Evolutionary conservation across 2,113 vertebrate species (phyloP).

Genomic region (Anolis sagrei): DNA sequence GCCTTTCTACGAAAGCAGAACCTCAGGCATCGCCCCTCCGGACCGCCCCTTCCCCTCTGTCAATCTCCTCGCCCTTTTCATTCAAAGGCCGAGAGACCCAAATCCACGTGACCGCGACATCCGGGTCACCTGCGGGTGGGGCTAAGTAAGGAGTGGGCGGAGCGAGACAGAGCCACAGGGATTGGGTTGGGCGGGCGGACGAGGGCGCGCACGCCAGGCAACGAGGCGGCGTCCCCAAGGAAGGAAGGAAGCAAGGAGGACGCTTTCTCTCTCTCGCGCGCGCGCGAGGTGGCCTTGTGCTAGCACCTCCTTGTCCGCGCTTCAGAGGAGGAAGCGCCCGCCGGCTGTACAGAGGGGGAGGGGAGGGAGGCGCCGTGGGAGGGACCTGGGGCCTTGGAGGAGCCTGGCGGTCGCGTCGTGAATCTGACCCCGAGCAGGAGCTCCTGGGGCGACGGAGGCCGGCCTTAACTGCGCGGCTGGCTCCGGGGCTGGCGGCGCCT

Average conservation of each 20-base stretch:
- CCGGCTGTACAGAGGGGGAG: conserved; percentile 25
- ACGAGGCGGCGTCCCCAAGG: neutral
- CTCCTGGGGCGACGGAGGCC: neutral
- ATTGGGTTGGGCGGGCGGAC: conserved; percentile 11
- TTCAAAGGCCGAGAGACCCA: no score
- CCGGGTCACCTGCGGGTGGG: conserved; percentile 49
- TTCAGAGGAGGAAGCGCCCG: neutral
- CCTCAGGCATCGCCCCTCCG: neutral
- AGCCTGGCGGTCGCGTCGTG: neutral
- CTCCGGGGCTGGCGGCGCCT: neutral
- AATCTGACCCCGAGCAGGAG: no score
- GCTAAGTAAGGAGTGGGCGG: conserved; percentile 17
- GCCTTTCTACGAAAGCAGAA: neutral
- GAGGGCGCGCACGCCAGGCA: neutral
- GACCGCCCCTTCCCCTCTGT: neutral
- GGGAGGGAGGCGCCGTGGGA: neutral
- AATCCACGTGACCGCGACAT: conserved; percentile 20
- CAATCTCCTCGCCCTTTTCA: accelerated
- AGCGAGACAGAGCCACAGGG: conserved; percentile 45
- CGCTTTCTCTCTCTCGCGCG: no score
- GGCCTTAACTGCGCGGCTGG: neutral
- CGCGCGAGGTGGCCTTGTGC: neutral
- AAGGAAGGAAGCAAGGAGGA: no score
- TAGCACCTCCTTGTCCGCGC: neutral
- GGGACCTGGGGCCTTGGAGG: neutral